phyloP scores from a whole-genome alignment of 64 coral and sea anemone species.

The Stichodactyla helianthus region DNA sequence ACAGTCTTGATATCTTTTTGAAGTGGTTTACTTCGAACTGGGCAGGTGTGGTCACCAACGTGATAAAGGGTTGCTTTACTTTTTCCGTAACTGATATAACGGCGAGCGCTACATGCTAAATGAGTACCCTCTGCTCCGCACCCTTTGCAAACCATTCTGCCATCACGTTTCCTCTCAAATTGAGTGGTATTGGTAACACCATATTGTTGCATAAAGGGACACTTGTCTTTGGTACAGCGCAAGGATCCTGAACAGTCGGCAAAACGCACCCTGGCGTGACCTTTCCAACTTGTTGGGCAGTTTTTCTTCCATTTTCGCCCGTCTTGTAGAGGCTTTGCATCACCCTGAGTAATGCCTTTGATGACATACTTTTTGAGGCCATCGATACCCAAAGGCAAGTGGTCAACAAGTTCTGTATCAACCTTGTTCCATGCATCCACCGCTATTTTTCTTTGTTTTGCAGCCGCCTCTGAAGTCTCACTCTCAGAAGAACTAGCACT shows the following conservation, averaged over 20 bases:
- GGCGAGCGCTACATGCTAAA: neutral
- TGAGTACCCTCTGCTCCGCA: neutral
- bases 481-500: slow-evolving; percentile 9
- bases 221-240: slow-evolving; percentile 22
- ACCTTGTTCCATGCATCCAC: slow-evolving; percentile 29
- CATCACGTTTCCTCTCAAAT: slow-evolving; percentile 17
- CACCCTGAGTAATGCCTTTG: neutral
- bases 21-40: too few relatives aligned
- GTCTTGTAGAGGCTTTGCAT: slow-evolving; percentile 5
- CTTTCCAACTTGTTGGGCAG: slow-evolving; percentile 22
- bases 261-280: slow-evolving; percentile 20
- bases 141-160: neutral
- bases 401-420: slow-evolving; percentile 22
- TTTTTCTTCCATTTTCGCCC: slow-evolving; percentile 11
- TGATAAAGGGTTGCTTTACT: slow-evolving; percentile 31
- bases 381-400: slow-evolving; percentile 41
- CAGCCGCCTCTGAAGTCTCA: neutral
- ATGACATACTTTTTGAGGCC: slow-evolving; percentile 38
- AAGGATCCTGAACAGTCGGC: slow-evolving; percentile 46
- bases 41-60: slow-evolving; percentile 47
- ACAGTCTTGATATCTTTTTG: slow-evolving; percentile 20
- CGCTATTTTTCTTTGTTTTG: slow-evolving; percentile 1
- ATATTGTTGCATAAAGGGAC: slow-evolving; percentile 34
- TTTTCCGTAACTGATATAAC: slow-evolving; percentile 25
- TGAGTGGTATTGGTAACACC: slow-evolving; percentile 36